Base-by-base conservation (phyloP, 2,888 invertebrate genomes). In the Calameuta filiformis region DNA sequence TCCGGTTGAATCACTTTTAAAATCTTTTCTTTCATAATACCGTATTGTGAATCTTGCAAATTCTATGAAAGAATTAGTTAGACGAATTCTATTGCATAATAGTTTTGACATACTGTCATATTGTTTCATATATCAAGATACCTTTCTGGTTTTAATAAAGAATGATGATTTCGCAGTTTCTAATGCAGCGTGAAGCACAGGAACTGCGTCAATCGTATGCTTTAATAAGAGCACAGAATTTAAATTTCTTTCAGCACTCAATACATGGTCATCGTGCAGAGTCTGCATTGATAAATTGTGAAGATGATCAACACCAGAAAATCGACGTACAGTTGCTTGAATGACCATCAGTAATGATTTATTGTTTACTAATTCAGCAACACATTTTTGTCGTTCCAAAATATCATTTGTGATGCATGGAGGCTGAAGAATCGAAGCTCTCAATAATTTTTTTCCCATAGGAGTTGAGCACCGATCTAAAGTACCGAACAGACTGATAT, bases 381-480 rank as follows among this genome's bases (percentile, higher is more conserved):
- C 94, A 77, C 96, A 95, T 82, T 96, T 94, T 79, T 96, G 93
- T 73, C 97, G 93, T 31, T 93, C 92, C 83, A 94, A 93, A 80
- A 98, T 97, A 4, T 94, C 92, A 1, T 93, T 92, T 77, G 93
- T 89, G 76, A 95, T 94, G 86, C 94, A 95, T 0, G 95, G 94
- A 0, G 98, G 98, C 89, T 96, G 96, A 12, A 97, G 92, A 82
- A 98, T 95, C 75, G 95, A 94, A 0, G 97, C 95, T 77, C 98
- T 92, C n/a, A 98, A 92, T 56, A 96, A 93, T 80, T 97, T 93
- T 33, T 94, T 93, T 0, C 98, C 98, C 77, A 96, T 95, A 68
- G 93, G 92, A 0, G 96, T 97, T 31, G 93, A 92, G 79, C 96
- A 96, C 83, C 93, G 92, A 88, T 96, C 95, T 74, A 97, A 87